phyloP scores from a whole-genome alignment of 2,888 invertebrate genomes.

The Trachelus troglodyta region DNA sequence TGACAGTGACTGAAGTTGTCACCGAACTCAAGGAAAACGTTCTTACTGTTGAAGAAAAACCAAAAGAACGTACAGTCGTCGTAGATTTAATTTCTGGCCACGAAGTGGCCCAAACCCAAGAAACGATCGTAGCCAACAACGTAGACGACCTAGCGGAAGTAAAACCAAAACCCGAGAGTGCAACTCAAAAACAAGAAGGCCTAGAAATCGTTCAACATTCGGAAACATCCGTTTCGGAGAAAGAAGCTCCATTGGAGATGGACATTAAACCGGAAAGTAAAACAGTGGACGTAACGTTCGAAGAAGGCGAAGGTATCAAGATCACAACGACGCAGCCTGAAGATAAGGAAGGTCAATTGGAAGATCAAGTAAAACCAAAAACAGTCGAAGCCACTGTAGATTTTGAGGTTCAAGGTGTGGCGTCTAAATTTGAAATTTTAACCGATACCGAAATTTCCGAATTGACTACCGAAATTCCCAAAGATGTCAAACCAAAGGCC shows the following conservation, averaged over 20 bases:
- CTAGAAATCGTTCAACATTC: conserved; percentile 66
- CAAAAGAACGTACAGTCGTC: conserved; percentile 37
- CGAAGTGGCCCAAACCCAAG: conserved; percentile 56
- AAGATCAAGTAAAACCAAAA: conserved; percentile 41
- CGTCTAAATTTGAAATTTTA: conserved; percentile 52
- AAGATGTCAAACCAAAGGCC: conserved; percentile 43
- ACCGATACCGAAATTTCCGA: conserved; percentile 47
- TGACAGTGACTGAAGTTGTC: conserved; percentile 52
- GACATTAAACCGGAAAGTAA: conserved; percentile 70
- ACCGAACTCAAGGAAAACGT: conserved; percentile 51
- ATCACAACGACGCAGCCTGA: conserved; percentile 67
- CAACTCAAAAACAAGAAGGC: conserved; percentile 62
- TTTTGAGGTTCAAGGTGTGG: conserved; percentile 50
- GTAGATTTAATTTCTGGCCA: conserved; percentile 50
- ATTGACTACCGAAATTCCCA: conserved; percentile 31
- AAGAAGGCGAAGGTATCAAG: conserved; percentile 72
- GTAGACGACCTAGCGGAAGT: conserved; percentile 57
- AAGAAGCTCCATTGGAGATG: conserved; percentile 66
- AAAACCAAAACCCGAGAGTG: conserved; percentile 50
- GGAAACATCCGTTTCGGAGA: conserved; percentile 68
- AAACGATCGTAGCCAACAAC: conserved; percentile 50
- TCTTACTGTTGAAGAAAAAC: conserved; percentile 42
- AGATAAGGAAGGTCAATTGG: conserved; percentile 57
- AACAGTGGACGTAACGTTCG: conserved; percentile 68
- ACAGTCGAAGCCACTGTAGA: conserved; percentile 49